A percentile compares a stretch with the other conserved stretches of the same genome.
Evolutionary conservation across 2,888 invertebrate genomes (phyloP).

Genomic region (Ischnura elegans): DNA sequence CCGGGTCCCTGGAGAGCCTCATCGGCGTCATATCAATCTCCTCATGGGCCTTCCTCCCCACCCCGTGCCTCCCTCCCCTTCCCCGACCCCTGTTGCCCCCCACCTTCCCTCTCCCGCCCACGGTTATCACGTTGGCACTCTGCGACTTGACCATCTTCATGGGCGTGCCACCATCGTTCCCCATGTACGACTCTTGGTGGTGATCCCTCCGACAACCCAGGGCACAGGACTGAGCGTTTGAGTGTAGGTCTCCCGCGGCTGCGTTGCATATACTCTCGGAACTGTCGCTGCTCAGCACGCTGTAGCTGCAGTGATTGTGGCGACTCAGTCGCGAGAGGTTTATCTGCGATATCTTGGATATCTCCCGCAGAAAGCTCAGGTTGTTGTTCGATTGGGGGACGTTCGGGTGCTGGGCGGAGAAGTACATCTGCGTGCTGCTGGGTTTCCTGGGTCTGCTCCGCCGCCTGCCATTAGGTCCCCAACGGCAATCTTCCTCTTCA

Average conservation of each 20-base stretch:
- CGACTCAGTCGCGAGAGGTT: constrained; percentile 83
- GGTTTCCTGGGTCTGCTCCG: constrained; percentile 68
- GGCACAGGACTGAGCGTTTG: constrained; percentile 73
- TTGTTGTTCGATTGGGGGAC: constrained; percentile 71
- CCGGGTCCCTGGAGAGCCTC: constrained; percentile 81
- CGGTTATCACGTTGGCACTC: constrained; percentile 78
- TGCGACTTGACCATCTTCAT: constrained; percentile 78
- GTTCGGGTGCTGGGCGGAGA: constrained; percentile 66
- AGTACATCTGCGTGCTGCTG: constrained; percentile 70
- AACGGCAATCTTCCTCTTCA: constrained; percentile 32
- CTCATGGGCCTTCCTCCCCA: constrained; percentile 15
- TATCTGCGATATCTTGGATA: constrained; percentile 86
- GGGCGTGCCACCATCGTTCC: background rate
- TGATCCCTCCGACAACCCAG: constrained; percentile 68
- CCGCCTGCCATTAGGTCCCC: constrained; percentile 52
- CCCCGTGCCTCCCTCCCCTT: constrained; percentile 48
- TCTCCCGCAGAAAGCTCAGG: constrained; percentile 81
- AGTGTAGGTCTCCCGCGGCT: constrained; percentile 76
- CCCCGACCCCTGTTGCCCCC: constrained; percentile 70
- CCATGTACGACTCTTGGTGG: constrained; percentile 39
- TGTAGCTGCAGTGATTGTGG: constrained; percentile 84
- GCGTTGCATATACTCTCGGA: constrained; percentile 80
- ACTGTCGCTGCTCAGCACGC: constrained; percentile 84
- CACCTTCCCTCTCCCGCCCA: constrained; percentile 77
- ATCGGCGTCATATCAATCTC: constrained; percentile 76